These are phyloP conservation scores for Ictalurus furcatus DNA, from an alignment of 2,113 vertebrate species.

Conservation along the genomic window DNA sequence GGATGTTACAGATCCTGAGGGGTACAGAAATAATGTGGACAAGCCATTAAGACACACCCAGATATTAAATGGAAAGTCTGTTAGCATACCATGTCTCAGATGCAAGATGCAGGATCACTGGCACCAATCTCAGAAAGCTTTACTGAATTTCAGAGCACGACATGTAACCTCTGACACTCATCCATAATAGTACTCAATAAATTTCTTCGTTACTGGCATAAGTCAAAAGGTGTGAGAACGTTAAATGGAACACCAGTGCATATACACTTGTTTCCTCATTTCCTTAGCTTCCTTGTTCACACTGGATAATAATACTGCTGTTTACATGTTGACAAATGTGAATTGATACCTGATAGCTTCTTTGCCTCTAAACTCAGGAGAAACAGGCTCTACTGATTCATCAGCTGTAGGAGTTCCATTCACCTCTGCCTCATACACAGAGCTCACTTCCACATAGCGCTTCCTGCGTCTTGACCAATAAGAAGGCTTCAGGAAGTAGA, in stretches of 20 bases:
- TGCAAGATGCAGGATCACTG: background rate
- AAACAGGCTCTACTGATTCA: constrained; percentile 82
- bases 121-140: background rate
- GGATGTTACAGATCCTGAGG: constrained; percentile 88
- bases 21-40: background rate
- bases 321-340: background rate
- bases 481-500: constrained; percentile 92
- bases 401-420: constrained; percentile 74
- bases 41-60: constrained; percentile 1
- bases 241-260: background rate
- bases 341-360: constrained; percentile 88
- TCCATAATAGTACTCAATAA: background rate
- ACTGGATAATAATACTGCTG: background rate
- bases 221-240: background rate
- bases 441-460: constrained; percentile 85
- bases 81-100: constrained; percentile 16
- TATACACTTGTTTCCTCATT: background rate
- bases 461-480: constrained; percentile 90
- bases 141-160: constrained; percentile 1
- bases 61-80: constrained; percentile 34
- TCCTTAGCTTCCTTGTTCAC: background rate
- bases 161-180: background rate
- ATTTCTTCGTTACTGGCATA: background rate
- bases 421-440: constrained; percentile 76
- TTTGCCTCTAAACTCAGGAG: constrained; percentile 89